Evolutionary conservation across 2,888 invertebrate genomes (phyloP).

Genomic region (Drosophila borealis): DNA sequence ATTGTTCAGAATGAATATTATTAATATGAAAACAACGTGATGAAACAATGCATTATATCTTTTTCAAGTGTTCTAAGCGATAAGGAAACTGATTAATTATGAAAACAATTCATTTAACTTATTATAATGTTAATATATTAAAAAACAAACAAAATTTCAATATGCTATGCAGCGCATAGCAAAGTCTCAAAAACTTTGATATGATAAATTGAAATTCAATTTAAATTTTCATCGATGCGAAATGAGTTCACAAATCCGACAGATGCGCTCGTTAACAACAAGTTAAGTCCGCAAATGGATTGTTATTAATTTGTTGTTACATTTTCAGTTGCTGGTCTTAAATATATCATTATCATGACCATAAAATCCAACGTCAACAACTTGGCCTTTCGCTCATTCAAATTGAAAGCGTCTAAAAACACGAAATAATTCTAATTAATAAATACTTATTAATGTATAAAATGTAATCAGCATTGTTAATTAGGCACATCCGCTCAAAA

Average conservation of each 20-base stretch:
- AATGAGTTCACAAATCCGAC: conserved; percentile 63
- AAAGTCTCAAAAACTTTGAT: not conserved
- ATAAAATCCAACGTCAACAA: conserved; percentile 2
- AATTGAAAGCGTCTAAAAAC: conserved; percentile 38
- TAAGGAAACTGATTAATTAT: too few relatives aligned
- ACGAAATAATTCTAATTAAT: conserved; percentile 66
- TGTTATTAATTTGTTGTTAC: conserved; percentile 17
- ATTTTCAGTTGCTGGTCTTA: conserved; percentile 13
- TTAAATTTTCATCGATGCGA: conserved; percentile 42
- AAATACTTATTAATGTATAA: conserved; percentile 55
- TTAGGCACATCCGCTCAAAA: conserved; percentile 72
- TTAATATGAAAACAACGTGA: too few relatives aligned
- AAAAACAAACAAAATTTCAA: too few relatives aligned
- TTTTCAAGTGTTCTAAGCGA: too few relatives aligned
- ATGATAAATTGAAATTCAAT: conserved; percentile 1
- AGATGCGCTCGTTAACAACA: conserved; percentile 45
- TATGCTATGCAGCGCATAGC: conserved; percentile 3
- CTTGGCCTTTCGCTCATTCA: conserved; percentile 62
- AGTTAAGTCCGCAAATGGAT: conserved; percentile 27
- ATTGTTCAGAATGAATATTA: too few relatives aligned
- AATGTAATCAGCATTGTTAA: conserved; percentile 75
- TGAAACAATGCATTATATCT: too few relatives aligned
- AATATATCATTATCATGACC: conserved; percentile 20
- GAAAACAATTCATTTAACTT: not conserved
- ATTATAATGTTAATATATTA: not conserved